Conservation (phyloP, 1,140 invertebrate species). For the Drosophila sulfurigaster region DNA sequence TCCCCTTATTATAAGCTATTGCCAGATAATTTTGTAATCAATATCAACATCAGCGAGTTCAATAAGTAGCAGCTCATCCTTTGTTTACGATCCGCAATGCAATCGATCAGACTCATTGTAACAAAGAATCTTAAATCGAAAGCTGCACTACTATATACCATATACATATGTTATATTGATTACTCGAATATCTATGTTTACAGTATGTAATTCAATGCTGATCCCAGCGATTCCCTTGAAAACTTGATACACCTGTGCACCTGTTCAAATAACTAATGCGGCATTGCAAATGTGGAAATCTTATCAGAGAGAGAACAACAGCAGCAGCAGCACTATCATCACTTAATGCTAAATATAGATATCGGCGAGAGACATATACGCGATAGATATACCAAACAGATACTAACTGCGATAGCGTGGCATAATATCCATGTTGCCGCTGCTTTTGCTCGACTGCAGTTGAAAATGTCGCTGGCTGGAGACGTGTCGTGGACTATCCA, state of each 20-base stretch:
- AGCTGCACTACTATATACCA: background rate
- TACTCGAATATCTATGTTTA: conserved; percentile 1
- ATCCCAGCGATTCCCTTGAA: conserved; percentile 1
- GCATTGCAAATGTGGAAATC: conserved; percentile 21
- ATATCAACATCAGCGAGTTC: background rate
- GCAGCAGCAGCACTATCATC: background rate
- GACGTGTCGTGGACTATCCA: conserved; percentile 56
- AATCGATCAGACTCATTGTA: background rate
- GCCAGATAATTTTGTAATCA: background rate
- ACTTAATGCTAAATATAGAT: conserved; percentile 11
- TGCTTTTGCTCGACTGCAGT: conserved; percentile 64
- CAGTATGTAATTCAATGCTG: conserved; percentile 6
- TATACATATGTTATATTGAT: background rate
- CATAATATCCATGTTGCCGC: conserved; percentile 73
- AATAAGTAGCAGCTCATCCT: background rate
- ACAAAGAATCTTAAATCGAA: conserved; percentile 13
- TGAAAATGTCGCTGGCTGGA: conserved; percentile 53
- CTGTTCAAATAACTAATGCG: conserved; percentile 3
- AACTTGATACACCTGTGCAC: conserved; percentile 7
- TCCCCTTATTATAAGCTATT: background rate
- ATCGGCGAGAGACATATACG: background rate
- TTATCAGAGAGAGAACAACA: conserved; percentile 16
- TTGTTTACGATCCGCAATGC: background rate
- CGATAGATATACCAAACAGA: background rate
- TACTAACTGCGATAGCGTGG: conserved; percentile 78